Percentiles rank a stretch among this genome's conserved stretches.
Evolutionary conservation across 2,797 vertebrate species (phyloP).

Genomic region (Notoglanidium macrostoma): DNA sequence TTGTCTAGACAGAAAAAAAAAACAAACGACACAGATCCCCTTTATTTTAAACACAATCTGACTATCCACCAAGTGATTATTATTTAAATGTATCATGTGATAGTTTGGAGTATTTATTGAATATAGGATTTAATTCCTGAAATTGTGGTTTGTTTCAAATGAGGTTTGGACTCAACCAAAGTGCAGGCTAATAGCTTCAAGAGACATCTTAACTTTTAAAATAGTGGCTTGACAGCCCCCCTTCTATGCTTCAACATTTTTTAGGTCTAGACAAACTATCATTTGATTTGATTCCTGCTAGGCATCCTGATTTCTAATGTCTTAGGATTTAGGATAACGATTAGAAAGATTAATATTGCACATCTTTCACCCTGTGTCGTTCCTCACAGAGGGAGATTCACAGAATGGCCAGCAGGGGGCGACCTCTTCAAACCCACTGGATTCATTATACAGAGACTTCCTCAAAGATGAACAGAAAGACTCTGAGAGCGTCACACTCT

Average conservation of each 20-base stretch:
- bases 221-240: background rate
- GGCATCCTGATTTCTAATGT: background rate
- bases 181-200: background rate
- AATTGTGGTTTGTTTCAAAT: no score
- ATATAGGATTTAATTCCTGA: background rate
- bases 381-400: slow-evolving; percentile 75
- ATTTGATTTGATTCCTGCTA: background rate
- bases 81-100: background rate
- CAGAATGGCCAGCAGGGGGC: slow-evolving; percentile 63
- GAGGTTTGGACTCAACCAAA: background rate
- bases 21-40: background rate
- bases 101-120: background rate
- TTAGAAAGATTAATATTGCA: background rate
- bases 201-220: background rate
- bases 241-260: background rate
- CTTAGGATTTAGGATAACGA: background rate
- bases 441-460: slow-evolving; percentile 83
- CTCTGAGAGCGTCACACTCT: background rate
- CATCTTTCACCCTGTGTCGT: background rate
- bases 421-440: slow-evolving; percentile 73
- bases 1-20: background rate
- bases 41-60: background rate
- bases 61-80: background rate
- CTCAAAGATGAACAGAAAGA: slow-evolving; percentile 65
- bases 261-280: background rate